Base-by-base conservation (phyloP, 2,888 invertebrate species). In the Drosophila falleni region DNA sequence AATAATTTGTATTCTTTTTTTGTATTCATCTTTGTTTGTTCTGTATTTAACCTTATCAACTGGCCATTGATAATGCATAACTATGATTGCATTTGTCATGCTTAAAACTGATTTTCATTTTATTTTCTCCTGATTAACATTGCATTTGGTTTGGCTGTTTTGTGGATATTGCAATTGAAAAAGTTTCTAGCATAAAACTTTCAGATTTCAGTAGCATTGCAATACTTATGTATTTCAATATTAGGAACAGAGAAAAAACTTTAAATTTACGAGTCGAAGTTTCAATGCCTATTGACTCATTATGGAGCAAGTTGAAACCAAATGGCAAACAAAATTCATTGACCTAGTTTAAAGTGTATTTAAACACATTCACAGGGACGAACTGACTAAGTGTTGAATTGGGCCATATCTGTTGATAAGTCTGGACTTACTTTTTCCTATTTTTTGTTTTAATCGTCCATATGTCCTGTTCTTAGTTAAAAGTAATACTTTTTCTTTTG, bases 111-210 rank as follows among this genome's bases (percentile, higher is more conserved):
- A 54, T 46, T 62, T 71, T 31, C 61, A 59, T 67, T 26, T 44
- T 47, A 44, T 61, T 60, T 46, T 44, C 39, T n/a, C 13, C 54
- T 63, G 61, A 56, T 70, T 61, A 74, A 70, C 78, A 73, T 74
- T 65, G 51, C 65, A 61, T 78, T 51, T 23, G 50, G 33, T 4
- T 19, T 42, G 47, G 39, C 53, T 55, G 59, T 59, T 53, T 8
- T 71, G 77, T 74, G 66, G 61, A 59, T 63, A 70, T 55, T 81
- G 71, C 77, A 74, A 87, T 87, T 81, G 80, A 69, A 77, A 81
- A 81, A 87, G 65, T 87, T 85, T 59, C 54, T 44, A 33, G 41
- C 2, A 41, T 19, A 35, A 53, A 71, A 82, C 46, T 62, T 78
- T 37, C 58, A 51, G 61, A 75, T 81, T 70, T 66, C 50, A 59